Percentiles rank a stretch among this genome's conserved stretches.
phyloP scores from a whole-genome alignment of 2,797 vertebrate species.

The Percopsis omiscomaycus region DNA sequence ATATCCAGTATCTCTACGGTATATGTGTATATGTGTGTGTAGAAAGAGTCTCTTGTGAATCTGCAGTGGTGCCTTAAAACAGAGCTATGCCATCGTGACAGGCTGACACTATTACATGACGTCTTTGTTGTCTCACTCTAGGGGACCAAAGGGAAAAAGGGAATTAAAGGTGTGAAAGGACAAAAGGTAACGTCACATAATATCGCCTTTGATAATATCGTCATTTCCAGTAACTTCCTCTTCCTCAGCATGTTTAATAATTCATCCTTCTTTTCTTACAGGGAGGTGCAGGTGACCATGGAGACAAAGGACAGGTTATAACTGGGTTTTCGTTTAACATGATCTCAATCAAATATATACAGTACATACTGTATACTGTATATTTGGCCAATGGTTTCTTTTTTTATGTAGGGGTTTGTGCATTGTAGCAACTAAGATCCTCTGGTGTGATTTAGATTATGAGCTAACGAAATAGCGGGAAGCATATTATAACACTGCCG shows the following conservation, averaged over 20 bases:
- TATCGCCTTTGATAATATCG: not conserved
- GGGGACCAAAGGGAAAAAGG: slow-evolving; percentile 69
- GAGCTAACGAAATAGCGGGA: too few species aligned
- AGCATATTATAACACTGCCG: not conserved
- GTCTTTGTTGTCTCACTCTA: slow-evolving; percentile 28
- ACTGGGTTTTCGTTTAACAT: slow-evolving; percentile 7
- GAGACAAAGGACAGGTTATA: slow-evolving; percentile 81
- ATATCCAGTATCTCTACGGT: too few species aligned
- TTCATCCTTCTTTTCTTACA: slow-evolving; percentile 44
- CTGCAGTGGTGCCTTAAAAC: not conserved
- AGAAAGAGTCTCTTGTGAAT: not conserved
- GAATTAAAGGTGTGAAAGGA: slow-evolving; percentile 67
- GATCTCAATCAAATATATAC: too few species aligned
- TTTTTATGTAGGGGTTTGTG: not conserved
- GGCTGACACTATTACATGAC: not conserved
- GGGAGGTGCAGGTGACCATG: slow-evolving; percentile 65
- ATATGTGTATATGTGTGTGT: too few species aligned
- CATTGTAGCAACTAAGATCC: too few species aligned
- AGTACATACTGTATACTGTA: too few species aligned
- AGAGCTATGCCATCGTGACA: not conserved
- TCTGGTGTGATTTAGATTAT: too few species aligned
- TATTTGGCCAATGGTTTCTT: not conserved
- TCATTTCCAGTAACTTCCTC: slow-evolving; percentile 30
- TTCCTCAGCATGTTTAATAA: not conserved
- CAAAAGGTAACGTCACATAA: slow-evolving; percentile 64